Percentiles rank a stretch among this genome's conserved stretches.
These are phyloP conservation scores for Rhadina sibilatrix DNA, from an alignment of 2,113 vertebrate species.

Conservation along the genomic window DNA sequence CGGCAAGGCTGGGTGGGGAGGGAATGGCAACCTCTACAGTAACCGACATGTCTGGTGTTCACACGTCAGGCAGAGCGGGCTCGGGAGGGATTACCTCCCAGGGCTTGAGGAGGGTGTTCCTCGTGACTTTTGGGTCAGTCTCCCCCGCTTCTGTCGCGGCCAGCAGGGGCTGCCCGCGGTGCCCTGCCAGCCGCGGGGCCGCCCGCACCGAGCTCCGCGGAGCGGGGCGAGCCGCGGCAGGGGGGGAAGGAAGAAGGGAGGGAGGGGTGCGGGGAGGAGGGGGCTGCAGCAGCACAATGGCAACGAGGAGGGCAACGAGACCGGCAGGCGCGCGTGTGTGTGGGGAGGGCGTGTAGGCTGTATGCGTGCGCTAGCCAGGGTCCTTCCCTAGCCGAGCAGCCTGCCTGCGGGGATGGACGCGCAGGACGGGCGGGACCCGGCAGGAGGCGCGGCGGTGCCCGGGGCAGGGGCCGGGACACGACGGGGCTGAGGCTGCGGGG, in stretches of 20 bases:
- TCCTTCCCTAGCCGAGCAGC: neutral
- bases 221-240: neutral
- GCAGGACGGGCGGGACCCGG: neutral
- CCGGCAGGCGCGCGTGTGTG: neutral
- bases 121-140: slow-evolving; percentile 26
- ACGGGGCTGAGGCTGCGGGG: neutral
- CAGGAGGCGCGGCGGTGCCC: neutral
- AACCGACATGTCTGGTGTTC: slow-evolving; percentile 13
- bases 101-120: slow-evolving; percentile 3
- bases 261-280: neutral
- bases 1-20: neutral
- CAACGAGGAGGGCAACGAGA: neutral
- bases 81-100: slow-evolving; percentile 30
- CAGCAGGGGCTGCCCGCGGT: slow-evolving; percentile 10
- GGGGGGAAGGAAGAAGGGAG: neutral
- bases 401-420: neutral
- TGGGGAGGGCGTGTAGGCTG: neutral
- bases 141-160: neutral
- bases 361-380: neutral
- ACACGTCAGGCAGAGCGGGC: neutral
- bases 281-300: slow-evolving; percentile 6
- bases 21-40: neutral
- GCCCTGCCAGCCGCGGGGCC: neutral
- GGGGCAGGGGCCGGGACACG: neutral
- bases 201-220: neutral